Conservation (phyloP, 2,888 invertebrate species). For the Zygogramma bicolorata region DNA sequence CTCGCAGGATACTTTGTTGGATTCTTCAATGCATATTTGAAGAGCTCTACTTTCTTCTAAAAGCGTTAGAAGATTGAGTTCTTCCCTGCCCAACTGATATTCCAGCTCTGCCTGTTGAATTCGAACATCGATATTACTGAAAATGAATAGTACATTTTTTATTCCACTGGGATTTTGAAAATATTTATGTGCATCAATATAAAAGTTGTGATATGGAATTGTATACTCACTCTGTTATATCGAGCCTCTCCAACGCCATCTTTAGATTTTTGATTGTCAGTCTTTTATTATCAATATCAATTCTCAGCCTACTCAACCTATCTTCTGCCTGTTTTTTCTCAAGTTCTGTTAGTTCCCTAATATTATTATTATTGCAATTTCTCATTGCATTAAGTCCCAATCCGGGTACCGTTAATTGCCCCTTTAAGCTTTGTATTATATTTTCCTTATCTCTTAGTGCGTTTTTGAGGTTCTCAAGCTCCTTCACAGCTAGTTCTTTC, state of each 20-base stretch:
- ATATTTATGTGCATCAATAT: too few species aligned
- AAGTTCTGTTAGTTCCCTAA: conserved; percentile 67
- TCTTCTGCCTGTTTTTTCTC: conserved; percentile 73
- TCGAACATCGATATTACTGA: conserved; percentile 87
- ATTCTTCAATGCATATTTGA: conserved; percentile 82
- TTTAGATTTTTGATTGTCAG: conserved; percentile 85
- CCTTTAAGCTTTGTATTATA: conserved; percentile 82
- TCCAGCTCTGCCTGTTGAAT: conserved; percentile 93
- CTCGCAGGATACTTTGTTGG: conserved; percentile 60
- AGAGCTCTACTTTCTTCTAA: conserved; percentile 86
- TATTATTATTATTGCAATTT: conserved; percentile 35
- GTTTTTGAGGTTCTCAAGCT: conserved; percentile 77
- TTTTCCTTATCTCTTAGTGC: conserved; percentile 85
- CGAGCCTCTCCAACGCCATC: conserved; percentile 83
- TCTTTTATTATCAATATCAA: conserved; percentile 83
- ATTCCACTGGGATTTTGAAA: too few species aligned
- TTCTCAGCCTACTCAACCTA: conserved; percentile 71
- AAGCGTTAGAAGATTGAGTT: conserved; percentile 85
- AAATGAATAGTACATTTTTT: conserved; percentile 38
- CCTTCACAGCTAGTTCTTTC: conserved; percentile 69
- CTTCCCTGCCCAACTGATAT: conserved; percentile 89
- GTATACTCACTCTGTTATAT: conserved; percentile 85
- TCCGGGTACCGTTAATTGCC: conserved; percentile 74
- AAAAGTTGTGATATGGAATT: too few species aligned
- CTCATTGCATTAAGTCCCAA: conserved; percentile 47